Evolutionary conservation across 2,797 vertebrate species (phyloP).

Genomic region (Decapterus maruadsi): DNA sequence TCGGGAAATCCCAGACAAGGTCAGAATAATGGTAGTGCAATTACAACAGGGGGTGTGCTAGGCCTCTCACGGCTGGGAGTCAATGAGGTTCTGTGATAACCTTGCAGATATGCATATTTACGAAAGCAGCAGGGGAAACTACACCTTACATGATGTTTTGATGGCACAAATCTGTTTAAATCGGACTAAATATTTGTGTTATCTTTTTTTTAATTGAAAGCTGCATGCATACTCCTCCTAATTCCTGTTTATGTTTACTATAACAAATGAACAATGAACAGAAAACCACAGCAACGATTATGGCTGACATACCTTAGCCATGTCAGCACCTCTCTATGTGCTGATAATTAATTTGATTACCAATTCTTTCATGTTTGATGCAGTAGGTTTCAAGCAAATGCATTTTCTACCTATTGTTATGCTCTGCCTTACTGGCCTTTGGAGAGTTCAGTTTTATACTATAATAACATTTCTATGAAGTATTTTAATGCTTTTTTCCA

Average conservation of each 20-base stretch:
- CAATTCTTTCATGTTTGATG: background rate
- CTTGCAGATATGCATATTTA: background rate
- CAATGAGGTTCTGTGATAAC: slow-evolving; percentile 20
- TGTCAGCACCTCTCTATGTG: background rate
- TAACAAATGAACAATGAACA: slow-evolving; percentile 7
- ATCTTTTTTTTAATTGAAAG: background rate
- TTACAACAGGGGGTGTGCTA: slow-evolving; percentile 2
- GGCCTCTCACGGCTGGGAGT: slow-evolving; percentile 9
- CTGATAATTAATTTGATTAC: slow-evolving; percentile 2
- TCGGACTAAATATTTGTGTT: background rate
- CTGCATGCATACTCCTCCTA: background rate
- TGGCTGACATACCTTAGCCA: background rate
- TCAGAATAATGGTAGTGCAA: slow-evolving; percentile 24
- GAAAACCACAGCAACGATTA: background rate
- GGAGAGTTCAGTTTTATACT: background rate
- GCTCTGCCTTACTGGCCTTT: background rate
- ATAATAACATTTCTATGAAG: background rate
- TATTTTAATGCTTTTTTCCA: slow-evolving; percentile 29
- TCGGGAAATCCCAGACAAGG: slow-evolving; percentile 23
- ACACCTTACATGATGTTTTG: background rate
- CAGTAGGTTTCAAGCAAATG: background rate
- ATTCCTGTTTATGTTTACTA: background rate
- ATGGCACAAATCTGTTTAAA: background rate
- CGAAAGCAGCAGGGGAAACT: background rate
- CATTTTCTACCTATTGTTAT: background rate